Conservation (phyloP, 2,113 vertebrate genomes). For the Oxyura jamaicensis region DNA sequence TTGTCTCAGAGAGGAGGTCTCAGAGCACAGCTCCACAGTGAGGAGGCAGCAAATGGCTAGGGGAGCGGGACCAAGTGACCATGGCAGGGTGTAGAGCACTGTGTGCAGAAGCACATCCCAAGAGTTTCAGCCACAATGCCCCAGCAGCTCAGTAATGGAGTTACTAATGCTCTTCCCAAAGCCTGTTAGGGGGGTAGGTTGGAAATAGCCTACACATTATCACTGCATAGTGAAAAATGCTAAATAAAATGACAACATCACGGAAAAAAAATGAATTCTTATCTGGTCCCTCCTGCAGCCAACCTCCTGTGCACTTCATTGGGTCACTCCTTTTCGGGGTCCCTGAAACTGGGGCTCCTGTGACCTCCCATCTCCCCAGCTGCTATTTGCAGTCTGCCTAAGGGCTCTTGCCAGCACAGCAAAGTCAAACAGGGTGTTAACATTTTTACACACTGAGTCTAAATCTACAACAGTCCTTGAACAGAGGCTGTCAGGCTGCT, state of each 20-base stretch:
- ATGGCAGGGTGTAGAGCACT: not conserved
- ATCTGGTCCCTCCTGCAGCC: not conserved
- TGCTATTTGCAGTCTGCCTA: not conserved
- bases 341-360: not conserved
- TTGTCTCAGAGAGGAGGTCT: not conserved
- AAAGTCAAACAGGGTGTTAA: not conserved
- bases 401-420: not conserved
- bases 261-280: not conserved
- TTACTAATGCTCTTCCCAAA: not conserved
- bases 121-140: not conserved
- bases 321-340: not conserved
- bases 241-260: not conserved
- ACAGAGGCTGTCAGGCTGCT: not conserved
- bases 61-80: not conserved
- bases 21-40: not conserved
- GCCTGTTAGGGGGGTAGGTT: not conserved
- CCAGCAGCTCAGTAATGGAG: not conserved
- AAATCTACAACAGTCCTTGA: not conserved
- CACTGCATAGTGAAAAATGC: not conserved
- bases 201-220: not conserved
- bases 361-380: not conserved
- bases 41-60: not conserved
- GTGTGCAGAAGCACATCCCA: not conserved
- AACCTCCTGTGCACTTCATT: rapidly evolving
- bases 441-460: not conserved